Percentiles rank a stretch among this genome's conserved stretches.
Evolutionary conservation across 1,140 invertebrate genomes (phyloP).

Genomic region (Dendrolimus punctatus): DNA sequence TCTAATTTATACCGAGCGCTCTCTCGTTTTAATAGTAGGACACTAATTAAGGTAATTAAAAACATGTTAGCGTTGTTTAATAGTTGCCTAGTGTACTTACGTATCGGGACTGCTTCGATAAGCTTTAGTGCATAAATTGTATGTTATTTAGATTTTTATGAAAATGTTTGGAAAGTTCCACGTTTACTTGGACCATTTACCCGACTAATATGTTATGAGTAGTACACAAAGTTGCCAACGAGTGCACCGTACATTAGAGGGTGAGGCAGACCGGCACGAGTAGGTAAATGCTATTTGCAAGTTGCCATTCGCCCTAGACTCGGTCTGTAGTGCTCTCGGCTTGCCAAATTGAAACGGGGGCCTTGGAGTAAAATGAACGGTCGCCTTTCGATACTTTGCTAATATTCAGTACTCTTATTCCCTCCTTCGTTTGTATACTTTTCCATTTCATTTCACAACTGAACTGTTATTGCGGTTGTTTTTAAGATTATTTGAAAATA

Average conservation of each 20-base stretch:
- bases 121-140: too few relatives aligned
- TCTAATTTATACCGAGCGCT: slow-evolving; percentile 54
- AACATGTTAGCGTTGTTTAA: slow-evolving; percentile 37
- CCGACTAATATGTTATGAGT: slow-evolving; percentile 9
- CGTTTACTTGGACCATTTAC: slow-evolving; percentile 3
- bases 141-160: too few relatives aligned
- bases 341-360: slow-evolving; percentile 55
- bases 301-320: slow-evolving; percentile 36
- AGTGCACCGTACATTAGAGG: slow-evolving; percentile 25
- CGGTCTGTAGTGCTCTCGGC: slow-evolving; percentile 33
- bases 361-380: slow-evolving; percentile 41
- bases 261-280: slow-evolving; percentile 18
- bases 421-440: slow-evolving; percentile 21
- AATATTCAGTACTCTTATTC: slow-evolving; percentile 18
- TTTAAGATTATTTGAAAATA: slow-evolving; percentile 17
- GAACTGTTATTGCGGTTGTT: slow-evolving; percentile 21
- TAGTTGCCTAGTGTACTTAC: slow-evolving; percentile 5
- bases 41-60: slow-evolving; percentile 61
- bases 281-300: slow-evolving; percentile 55
- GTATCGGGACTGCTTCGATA: too few relatives aligned
- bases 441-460: slow-evolving; percentile 17
- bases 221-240: slow-evolving; percentile 24
- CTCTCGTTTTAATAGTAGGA: slow-evolving; percentile 42
- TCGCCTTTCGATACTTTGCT: slow-evolving; percentile 29
- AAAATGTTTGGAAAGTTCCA: too few relatives aligned